These are phyloP conservation scores for Chloroceryle aenea DNA, from an alignment of 2,113 vertebrate genomes.

Conservation along the genomic window DNA sequence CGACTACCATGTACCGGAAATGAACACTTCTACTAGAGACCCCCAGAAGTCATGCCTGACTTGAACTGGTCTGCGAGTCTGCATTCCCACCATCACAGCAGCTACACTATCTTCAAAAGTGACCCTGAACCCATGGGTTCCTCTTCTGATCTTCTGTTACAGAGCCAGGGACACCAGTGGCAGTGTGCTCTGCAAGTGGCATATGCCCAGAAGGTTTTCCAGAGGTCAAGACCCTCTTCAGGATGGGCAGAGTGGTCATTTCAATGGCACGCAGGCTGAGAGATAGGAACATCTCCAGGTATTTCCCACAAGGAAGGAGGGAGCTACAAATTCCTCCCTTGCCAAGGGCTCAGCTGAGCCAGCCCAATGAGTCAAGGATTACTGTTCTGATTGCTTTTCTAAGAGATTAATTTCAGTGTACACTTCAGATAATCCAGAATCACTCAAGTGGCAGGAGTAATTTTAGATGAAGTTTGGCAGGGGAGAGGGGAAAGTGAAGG, in stretches of 20 bases:
- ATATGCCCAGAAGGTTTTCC: not conserved
- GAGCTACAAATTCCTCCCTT: not conserved
- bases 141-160: not conserved
- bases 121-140: not conserved
- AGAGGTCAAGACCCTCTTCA: not conserved
- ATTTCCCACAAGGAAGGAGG: slow-evolving; percentile 35
- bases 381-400: slow-evolving; percentile 54
- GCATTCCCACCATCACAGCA: not conserved
- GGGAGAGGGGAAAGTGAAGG: not conserved
- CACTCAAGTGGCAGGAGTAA: slow-evolving; percentile 27
- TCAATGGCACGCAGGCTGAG: not conserved
- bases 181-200: not conserved
- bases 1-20: fast-evolving
- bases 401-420: slow-evolving; percentile 56
- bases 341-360: not conserved
- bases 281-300: not conserved
- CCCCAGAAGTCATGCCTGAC: not conserved
- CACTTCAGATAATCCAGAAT: slow-evolving; percentile 53
- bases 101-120: not conserved
- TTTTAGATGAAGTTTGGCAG: not conserved
- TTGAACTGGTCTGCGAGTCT: not conserved
- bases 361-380: slow-evolving; percentile 56
- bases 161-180: not conserved
- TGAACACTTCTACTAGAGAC: not conserved
- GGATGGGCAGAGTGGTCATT: not conserved